A percentile compares a stretch with the other conserved stretches of the same genome.
Conservation (phyloP, 2,113 vertebrate genomes). For the Glareola pratincola region DNA sequence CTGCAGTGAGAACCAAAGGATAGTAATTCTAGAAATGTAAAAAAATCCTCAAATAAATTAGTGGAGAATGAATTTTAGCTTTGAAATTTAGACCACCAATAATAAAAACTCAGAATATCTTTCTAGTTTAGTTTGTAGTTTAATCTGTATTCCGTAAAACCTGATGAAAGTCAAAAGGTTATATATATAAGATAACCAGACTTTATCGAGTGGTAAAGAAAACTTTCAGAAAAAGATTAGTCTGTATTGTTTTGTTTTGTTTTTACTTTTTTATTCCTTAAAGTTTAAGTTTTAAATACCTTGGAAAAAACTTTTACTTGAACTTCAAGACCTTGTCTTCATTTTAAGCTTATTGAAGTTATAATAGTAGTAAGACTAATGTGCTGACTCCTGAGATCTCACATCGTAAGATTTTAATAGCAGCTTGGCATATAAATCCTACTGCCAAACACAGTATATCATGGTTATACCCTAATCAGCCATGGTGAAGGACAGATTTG, state of each 20-base stretch:
- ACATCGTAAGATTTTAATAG: slow-evolving; percentile 32
- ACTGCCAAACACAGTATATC: slow-evolving; percentile 3
- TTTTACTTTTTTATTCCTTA: neutral
- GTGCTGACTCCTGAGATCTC: neutral
- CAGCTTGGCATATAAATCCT: neutral
- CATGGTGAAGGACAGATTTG: neutral
- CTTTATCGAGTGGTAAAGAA: neutral
- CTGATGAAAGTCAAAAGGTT: neutral
- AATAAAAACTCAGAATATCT: neutral
- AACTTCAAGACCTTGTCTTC: slow-evolving; percentile 2
- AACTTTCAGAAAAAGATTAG: neutral
- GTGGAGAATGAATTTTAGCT: neutral
- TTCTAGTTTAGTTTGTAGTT: neutral
- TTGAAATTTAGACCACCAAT: neutral
- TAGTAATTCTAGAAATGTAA: neutral
- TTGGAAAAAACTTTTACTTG: neutral
- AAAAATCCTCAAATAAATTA: neutral
- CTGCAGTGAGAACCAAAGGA: neutral
- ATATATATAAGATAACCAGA: neutral
- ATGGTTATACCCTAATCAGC: neutral
- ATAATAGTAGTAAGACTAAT: neutral
- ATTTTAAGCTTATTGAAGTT: neutral
- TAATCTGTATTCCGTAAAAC: neutral
- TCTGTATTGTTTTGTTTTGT: neutral
- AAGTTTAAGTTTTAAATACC: neutral